phyloP scores from a whole-genome alignment of 2,797 vertebrate genomes.

The Miichthys miiuy region DNA sequence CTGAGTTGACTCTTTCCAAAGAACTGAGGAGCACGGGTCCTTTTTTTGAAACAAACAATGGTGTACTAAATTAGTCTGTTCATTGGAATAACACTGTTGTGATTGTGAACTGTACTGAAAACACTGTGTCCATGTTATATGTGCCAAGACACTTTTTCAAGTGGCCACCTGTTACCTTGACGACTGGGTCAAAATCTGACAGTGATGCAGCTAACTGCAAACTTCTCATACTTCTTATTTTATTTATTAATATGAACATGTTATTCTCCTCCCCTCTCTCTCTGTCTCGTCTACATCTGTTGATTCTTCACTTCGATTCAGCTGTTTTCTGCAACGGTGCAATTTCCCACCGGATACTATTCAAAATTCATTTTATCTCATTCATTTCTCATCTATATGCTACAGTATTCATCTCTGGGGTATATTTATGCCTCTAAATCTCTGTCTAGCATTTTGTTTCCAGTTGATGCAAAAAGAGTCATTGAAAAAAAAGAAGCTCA shows the following conservation, averaged over 20 bases:
- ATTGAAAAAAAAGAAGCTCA: conserved; percentile 27
- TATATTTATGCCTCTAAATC: conserved; percentile 48
- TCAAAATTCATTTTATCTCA: conserved; percentile 44
- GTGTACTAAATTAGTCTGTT: conserved; percentile 2
- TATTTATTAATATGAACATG: not conserved
- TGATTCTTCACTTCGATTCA: conserved; percentile 38
- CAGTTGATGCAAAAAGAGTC: not conserved
- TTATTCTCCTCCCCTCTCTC: not conserved
- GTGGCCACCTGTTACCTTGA: conserved; percentile 26
- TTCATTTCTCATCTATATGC: conserved; percentile 49
- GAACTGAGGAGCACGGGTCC: not conserved
- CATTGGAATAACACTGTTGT: not conserved
- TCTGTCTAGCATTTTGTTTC: conserved; percentile 37
- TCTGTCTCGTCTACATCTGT: conserved; percentile 17
- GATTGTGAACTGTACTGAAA: conserved; percentile 7
- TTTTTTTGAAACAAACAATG: conserved; percentile 1
- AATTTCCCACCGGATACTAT: conserved; percentile 42
- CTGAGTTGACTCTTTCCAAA: not conserved
- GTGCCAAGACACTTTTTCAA: conserved; percentile 3
- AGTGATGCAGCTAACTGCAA: not conserved
- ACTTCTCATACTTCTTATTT: not conserved
- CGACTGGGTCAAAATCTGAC: not conserved
- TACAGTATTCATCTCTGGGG: conserved; percentile 36
- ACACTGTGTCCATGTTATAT: conserved; percentile 16
- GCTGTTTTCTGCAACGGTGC: conserved; percentile 14